phyloP scores from a whole-genome alignment of 2,113 vertebrate species.

The Spilogale gracilis region DNA sequence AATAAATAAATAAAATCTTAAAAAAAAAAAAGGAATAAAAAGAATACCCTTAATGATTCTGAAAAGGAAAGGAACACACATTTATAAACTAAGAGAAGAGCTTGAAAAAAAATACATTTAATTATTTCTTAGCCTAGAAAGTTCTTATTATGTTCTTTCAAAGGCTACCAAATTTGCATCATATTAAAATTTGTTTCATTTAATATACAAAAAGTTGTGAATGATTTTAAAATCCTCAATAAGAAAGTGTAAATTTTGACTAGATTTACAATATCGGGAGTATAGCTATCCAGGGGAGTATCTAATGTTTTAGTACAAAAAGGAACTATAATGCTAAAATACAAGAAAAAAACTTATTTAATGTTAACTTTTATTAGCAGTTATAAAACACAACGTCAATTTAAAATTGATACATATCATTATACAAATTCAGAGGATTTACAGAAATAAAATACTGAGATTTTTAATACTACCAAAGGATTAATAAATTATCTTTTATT shows the following conservation, averaged over 20 bases:
- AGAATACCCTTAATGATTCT: neutral
- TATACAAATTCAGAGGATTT: constrained; percentile 13
- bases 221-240: constrained; percentile 52
- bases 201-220: constrained; percentile 2
- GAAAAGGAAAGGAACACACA: constrained; percentile 43
- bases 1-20: no score
- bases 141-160: constrained; percentile 25
- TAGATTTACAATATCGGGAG: constrained; percentile 10
- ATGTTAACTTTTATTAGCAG: neutral
- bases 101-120: neutral
- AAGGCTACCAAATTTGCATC: neutral
- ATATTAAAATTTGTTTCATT: constrained; percentile 5
- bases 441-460: neutral
- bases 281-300: neutral
- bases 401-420: constrained; percentile 10
- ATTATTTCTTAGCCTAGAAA: constrained; percentile 10
- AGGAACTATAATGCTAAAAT: constrained; percentile 25
- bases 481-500: constrained; percentile 22
- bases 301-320: constrained; percentile 11
- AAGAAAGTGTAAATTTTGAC: neutral
- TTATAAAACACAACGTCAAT: constrained; percentile 48
- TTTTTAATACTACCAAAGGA: neutral
- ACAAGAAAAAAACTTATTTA: constrained; percentile 28
- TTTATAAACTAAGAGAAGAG: constrained; percentile 34
- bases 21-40: no score